A percentile compares a stretch with the other conserved stretches of the same genome.
These are phyloP conservation scores for Polymixis lichenea DNA, from an alignment of 2,888 invertebrate genomes.

Conservation along the genomic window DNA sequence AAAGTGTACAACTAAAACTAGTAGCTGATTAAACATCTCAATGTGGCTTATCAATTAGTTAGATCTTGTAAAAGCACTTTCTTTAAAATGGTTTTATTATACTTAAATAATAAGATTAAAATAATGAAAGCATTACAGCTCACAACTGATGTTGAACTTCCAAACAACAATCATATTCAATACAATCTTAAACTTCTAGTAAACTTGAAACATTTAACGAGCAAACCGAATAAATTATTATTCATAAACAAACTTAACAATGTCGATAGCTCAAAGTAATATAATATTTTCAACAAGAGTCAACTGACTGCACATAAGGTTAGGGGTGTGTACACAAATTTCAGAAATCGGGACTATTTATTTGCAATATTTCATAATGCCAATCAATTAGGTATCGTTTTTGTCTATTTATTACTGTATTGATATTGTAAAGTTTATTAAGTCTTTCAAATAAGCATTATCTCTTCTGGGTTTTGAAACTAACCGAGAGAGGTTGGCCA, in stretches of 20 bases:
- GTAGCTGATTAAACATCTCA: slow-evolving; percentile 90
- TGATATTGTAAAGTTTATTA: slow-evolving; percentile 87
- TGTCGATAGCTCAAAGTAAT: slow-evolving; percentile 90
- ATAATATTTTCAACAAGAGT: slow-evolving; percentile 89
- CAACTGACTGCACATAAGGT: slow-evolving; percentile 82
- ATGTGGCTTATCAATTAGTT: slow-evolving; percentile 90
- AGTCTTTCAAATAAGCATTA: slow-evolving; percentile 86
- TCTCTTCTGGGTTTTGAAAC: slow-evolving; percentile 90
- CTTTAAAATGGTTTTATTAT: slow-evolving; percentile 88
- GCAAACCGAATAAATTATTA: slow-evolving; percentile 91
- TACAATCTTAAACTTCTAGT: slow-evolving; percentile 90
- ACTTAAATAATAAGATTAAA: slow-evolving; percentile 90
- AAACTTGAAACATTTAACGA: slow-evolving; percentile 91
- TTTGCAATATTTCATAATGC: slow-evolving; percentile 82
- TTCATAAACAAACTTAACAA: slow-evolving; percentile 91
- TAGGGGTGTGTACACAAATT: slow-evolving; percentile 79
- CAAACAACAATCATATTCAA: slow-evolving; percentile 89
- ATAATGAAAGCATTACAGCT: slow-evolving; percentile 88
- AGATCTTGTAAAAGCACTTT: slow-evolving; percentile 91
- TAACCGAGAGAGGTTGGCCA: slow-evolving; percentile 88
- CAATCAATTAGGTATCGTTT: slow-evolving; percentile 82
- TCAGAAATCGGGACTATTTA: slow-evolving; percentile 78
- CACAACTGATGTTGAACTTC: slow-evolving; percentile 87
- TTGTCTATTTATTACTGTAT: slow-evolving; percentile 89
- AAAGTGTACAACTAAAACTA: slow-evolving; percentile 91